A percentile compares a stretch with the other conserved stretches of the same genome.
Evolutionary conservation across 2,797 vertebrate species (phyloP).

Genomic region (Paguma larvata): DNA sequence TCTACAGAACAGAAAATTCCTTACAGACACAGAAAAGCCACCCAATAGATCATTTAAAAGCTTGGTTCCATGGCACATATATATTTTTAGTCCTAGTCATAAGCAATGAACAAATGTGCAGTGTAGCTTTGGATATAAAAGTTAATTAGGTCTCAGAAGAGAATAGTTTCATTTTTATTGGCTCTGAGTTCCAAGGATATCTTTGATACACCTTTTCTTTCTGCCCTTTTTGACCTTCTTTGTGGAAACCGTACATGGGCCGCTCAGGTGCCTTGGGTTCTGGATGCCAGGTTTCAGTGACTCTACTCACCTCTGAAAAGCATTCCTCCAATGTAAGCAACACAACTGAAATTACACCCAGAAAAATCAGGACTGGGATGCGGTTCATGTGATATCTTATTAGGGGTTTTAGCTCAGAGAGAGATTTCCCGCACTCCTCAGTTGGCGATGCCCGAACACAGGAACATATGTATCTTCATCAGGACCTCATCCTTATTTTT

Average conservation of each 20-base stretch:
- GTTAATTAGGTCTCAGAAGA: constrained; percentile 87
- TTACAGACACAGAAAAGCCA: constrained; percentile 77
- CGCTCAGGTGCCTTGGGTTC: neutral
- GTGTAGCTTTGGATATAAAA: constrained; percentile 83
- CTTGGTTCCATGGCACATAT: constrained; percentile 72
- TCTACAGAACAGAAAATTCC: constrained; percentile 79
- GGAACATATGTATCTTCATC: constrained; percentile 75
- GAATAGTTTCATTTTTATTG: constrained; percentile 86
- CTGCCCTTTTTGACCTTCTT: constrained; percentile 77
- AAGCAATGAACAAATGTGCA: constrained; percentile 82
- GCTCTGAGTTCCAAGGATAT: constrained; percentile 71
- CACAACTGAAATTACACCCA: constrained; percentile 48
- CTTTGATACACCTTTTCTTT: constrained; percentile 75
- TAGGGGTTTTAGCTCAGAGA: neutral
- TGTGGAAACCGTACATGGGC: neutral
- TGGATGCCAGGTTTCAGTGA: neutral
- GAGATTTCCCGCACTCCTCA: neutral
- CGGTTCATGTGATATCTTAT: constrained; percentile 28
- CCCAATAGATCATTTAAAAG: constrained; percentile 81
- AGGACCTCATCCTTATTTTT: constrained; percentile 76
- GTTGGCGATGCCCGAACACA: constrained; percentile 12
- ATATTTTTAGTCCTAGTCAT: constrained; percentile 79
- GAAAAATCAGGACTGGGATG: constrained; percentile 40
- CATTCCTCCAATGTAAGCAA: constrained; percentile 39
- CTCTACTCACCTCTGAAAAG: constrained; percentile 27